Conservation (phyloP, 2,888 invertebrate genomes). For the Eristalis pertinax region DNA sequence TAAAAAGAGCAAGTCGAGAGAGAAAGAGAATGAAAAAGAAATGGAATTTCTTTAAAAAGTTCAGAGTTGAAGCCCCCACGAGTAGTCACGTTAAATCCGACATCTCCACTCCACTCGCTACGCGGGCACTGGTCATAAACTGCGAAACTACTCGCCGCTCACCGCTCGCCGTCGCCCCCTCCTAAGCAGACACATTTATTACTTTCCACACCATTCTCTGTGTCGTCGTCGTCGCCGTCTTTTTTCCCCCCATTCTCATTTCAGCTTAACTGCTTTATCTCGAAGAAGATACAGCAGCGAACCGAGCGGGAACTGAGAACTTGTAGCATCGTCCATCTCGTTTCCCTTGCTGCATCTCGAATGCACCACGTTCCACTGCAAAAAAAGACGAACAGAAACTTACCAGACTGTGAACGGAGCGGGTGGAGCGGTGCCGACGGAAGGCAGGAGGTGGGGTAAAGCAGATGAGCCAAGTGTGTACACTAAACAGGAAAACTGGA, state of each 20-base stretch:
- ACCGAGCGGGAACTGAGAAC: not conserved
- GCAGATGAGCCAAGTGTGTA: conserved; percentile 13
- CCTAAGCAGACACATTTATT: conserved; percentile 59
- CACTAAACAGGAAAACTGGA: conserved; percentile 68
- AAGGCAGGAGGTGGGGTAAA: not conserved
- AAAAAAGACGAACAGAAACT: not conserved
- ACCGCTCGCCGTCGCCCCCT: conserved; percentile 6
- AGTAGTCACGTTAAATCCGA: conserved; percentile 54
- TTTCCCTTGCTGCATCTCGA: not conserved
- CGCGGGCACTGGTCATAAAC: conserved; percentile 46
- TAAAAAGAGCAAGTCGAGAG: conserved; percentile 8
- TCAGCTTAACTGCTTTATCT: conserved; percentile 64
- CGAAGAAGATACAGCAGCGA: conserved; percentile 10
- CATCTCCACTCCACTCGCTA: conserved; percentile 38
- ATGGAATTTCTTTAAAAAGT: conserved; percentile 23
- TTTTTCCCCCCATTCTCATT: conserved; percentile 17
- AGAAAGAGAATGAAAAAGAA: conserved; percentile 5
- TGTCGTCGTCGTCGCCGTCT: not conserved
- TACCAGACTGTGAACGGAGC: not conserved
- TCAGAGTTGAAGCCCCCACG: conserved; percentile 50
- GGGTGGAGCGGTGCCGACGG: not conserved
- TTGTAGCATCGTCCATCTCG: conserved; percentile 5
- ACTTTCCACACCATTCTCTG: conserved; percentile 51
- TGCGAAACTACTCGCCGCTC: conserved; percentile 28
- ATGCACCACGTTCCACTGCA: not conserved